A percentile compares a stretch with the other conserved stretches of the same genome.
These are phyloP conservation scores for Chrysomallon squamiferum DNA, from an alignment of 1,140 invertebrate species.

Conservation along the genomic window DNA sequence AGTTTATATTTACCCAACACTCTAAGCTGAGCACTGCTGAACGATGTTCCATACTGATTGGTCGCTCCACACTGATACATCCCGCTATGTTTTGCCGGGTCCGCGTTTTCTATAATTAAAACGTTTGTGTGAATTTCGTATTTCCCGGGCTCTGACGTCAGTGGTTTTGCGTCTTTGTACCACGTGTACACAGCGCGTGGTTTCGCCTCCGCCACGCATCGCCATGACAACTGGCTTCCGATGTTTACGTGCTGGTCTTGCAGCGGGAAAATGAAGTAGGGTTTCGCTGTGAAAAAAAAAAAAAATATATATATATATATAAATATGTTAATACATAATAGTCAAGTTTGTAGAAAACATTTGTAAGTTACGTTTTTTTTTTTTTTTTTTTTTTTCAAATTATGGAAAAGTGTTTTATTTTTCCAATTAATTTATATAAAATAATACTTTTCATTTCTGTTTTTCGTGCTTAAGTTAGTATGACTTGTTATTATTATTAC, in stretches of 20 bases:
- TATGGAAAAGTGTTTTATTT: no score
- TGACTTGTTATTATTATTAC: no score
- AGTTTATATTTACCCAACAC: conserved; percentile 64
- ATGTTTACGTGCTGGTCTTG: conserved; percentile 89
- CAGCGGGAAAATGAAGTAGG: conserved; percentile 91
- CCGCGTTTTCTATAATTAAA: conserved; percentile 18
- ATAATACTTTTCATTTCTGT: no score
- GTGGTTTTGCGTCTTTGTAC: conserved; percentile 75
- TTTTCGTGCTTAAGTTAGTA: no score
- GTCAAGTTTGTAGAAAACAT: no score
- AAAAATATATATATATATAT: neutral
- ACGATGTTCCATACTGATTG: conserved; percentile 86
- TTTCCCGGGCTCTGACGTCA: conserved; percentile 17
- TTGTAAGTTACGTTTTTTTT: no score
- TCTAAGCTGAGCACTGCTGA: conserved; percentile 87
- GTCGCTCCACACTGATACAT: conserved; percentile 91
- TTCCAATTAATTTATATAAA: no score
- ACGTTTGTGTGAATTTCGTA: conserved; percentile 22
- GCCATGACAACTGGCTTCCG: conserved; percentile 84
- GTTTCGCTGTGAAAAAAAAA: conserved; percentile 72
- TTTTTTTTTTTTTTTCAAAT: no score
- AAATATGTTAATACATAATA: no score
- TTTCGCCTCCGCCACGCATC: conserved; percentile 95
- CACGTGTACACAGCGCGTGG: conserved; percentile 91
- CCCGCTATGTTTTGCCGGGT: conserved; percentile 73